Conservation (phyloP, 2,113 vertebrate species). For the Heterotis niloticus region DNA sequence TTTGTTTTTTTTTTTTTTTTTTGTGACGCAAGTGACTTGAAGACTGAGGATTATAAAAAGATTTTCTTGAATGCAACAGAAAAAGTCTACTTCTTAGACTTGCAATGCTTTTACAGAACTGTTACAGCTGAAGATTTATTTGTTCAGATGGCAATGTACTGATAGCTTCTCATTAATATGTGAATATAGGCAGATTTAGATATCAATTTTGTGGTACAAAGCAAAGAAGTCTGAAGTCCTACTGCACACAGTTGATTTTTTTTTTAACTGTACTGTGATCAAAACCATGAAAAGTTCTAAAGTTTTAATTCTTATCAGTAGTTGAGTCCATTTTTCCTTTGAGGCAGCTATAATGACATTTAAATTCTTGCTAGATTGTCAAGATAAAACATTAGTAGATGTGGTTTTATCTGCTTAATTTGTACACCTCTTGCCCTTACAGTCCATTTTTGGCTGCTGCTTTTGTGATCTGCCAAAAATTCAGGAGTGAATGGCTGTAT, state of each 20-base stretch:
- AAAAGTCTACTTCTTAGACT: too few relatives aligned
- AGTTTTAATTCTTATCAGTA: background rate
- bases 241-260: background rate
- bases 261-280: background rate
- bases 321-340: background rate
- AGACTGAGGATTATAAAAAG: too few relatives aligned
- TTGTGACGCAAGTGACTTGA: too few relatives aligned
- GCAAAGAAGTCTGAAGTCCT: background rate
- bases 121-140: background rate
- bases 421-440: background rate
- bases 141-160: background rate
- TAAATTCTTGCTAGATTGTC: conserved; percentile 3
- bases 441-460: background rate
- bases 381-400: background rate
- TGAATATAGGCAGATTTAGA: background rate
- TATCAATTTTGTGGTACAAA: background rate
- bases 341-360: background rate
- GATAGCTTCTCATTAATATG: background rate
- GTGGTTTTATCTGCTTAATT: conserved; percentile 6
- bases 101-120: too few relatives aligned
- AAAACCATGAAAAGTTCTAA: background rate
- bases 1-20: too few relatives aligned
- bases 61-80: too few relatives aligned
- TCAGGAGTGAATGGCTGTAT: background rate
- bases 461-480: background rate